These are phyloP conservation scores for Ryuthela nishihirai DNA, from an alignment of 2,888 invertebrate species.

Conservation along the genomic window DNA sequence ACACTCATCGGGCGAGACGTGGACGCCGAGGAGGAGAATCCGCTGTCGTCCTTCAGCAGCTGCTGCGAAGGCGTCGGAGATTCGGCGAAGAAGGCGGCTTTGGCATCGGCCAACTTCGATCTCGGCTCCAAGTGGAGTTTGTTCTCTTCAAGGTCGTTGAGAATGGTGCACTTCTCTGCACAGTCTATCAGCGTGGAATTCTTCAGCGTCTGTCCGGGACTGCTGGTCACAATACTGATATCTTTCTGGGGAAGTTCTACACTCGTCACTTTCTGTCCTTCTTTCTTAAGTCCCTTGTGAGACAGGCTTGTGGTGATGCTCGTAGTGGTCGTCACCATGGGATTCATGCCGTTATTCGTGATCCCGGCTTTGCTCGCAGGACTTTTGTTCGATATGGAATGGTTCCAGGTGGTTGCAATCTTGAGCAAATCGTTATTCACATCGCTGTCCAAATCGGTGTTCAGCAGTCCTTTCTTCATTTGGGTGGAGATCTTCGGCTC, in stretches of 20 bases:
- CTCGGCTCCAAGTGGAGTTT: too few species aligned
- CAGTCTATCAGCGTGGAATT: constrained; percentile 11
- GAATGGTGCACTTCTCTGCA: neutral
- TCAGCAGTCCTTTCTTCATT: constrained; percentile 13
- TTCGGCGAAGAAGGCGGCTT: constrained; percentile 28
- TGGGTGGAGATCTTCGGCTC: neutral
- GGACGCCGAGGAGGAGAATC: constrained; percentile 30
- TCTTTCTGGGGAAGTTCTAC: neutral
- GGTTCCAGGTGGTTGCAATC: constrained; percentile 31
- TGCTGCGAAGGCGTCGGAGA: constrained; percentile 25
- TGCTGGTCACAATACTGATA: neutral
- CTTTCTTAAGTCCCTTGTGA: neutral
- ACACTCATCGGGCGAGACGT: constrained; percentile 35
- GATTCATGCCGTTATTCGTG: too few species aligned
- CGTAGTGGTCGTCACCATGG: constrained; percentile 27
- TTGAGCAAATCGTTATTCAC: constrained; percentile 23
- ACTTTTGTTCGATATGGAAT: constrained; percentile 18
- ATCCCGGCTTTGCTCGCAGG: constrained; percentile 1
- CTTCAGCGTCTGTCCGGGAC: constrained; percentile 5
- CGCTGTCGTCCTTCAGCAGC: constrained; percentile 30
- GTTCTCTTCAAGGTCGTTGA: too few species aligned
- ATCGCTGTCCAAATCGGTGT: constrained; percentile 16
- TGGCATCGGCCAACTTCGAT: constrained; percentile 24
- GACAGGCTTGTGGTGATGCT: constrained; percentile 31
- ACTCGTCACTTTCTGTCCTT: neutral